Conservation (phyloP, 2,888 invertebrate species). For the Ashinkailepas kermadecensis region DNA sequence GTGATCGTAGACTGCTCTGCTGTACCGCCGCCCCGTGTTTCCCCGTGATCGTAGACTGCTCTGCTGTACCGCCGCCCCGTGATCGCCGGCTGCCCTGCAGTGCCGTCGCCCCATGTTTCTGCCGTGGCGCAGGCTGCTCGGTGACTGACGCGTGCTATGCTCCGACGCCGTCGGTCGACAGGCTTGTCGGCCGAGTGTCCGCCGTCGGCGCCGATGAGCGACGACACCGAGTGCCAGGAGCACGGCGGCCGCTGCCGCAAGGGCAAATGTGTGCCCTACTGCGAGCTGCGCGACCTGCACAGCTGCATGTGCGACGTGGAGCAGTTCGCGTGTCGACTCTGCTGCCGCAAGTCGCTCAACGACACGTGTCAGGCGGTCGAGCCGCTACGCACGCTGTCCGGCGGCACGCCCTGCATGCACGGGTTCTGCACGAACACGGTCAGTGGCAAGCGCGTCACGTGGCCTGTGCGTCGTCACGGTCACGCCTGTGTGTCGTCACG, state of each 20-base stretch:
- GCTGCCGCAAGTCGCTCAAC: constrained; percentile 83
- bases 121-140: no score
- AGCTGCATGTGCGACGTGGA: constrained; percentile 98
- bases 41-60: no score
- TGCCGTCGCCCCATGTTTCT: no score
- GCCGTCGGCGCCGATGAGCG: constrained; percentile 74
- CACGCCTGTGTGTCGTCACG: no score
- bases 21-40: no score
- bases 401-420: constrained; percentile 92
- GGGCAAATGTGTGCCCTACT: constrained; percentile 91
- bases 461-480: no score
- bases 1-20: no score
- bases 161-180: constrained; percentile 47
- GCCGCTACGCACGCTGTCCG: constrained; percentile 77
- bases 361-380: constrained; percentile 87
- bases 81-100: no score
- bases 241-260: constrained; percentile 72
- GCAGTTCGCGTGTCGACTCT: constrained; percentile 84
- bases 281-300: constrained; percentile 83
- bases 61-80: no score
- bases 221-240: constrained; percentile 82
- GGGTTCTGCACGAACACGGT: constrained; percentile 80
- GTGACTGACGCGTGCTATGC: no score
- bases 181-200: constrained; percentile 74
- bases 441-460: constrained; percentile 10